Conservation (phyloP, 2,113 vertebrate species). For the Hiodon alosoides region DNA sequence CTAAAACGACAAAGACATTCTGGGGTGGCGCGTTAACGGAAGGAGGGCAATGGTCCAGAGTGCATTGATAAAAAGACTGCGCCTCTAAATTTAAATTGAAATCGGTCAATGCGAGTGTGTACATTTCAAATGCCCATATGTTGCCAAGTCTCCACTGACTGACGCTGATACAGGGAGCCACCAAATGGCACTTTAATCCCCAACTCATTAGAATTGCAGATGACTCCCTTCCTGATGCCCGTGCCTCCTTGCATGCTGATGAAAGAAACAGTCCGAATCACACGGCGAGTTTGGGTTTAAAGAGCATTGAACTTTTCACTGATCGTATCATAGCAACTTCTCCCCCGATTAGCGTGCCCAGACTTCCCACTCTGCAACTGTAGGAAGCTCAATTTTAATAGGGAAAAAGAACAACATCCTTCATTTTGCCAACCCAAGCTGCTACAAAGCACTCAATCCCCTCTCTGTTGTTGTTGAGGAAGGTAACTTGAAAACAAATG, state of each 20-base stretch:
- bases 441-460: not conserved
- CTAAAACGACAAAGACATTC: not conserved
- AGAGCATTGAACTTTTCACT: slow-evolving; percentile 28
- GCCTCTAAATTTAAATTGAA: too few species aligned
- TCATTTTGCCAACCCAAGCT: not conserved
- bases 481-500: slow-evolving; percentile 40
- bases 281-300: slow-evolving; percentile 5
- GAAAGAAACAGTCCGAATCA: slow-evolving; percentile 6
- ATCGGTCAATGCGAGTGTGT: not conserved
- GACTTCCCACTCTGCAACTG: not conserved
- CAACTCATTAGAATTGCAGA: slow-evolving; percentile 15
- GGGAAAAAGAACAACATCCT: not conserved
- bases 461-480: not conserved
- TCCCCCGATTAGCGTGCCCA: not conserved
- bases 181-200: not conserved
- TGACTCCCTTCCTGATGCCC: slow-evolving; percentile 11
- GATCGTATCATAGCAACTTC: slow-evolving; percentile 1
- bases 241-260: slow-evolving; percentile 27
- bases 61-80: not conserved
- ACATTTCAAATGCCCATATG: not conserved
- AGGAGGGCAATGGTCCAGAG: not conserved
- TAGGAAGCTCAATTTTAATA: not conserved
- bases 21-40: not conserved
- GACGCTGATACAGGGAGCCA: not conserved
- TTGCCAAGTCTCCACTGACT: not conserved